These are phyloP conservation scores for Zenarchopterus dispar DNA, from an alignment of 2,797 vertebrate species.

Conservation along the genomic window DNA sequence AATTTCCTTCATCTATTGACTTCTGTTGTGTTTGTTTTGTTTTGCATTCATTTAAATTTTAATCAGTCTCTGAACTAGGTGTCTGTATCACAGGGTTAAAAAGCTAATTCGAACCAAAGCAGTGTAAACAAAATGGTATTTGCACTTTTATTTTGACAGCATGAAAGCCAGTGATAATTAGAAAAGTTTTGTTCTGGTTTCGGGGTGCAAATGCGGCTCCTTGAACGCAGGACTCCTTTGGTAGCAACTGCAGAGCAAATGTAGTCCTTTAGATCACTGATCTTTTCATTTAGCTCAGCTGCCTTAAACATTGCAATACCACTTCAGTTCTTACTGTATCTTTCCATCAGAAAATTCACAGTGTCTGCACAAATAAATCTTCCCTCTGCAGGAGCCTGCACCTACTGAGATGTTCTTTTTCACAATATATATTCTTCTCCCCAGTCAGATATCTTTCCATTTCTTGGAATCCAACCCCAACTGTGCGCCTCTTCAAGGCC, in stretches of 20 bases:
- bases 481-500: slow-evolving; percentile 63
- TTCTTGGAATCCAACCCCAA: slow-evolving; percentile 56
- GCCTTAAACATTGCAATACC: slow-evolving; percentile 45
- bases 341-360: slow-evolving; percentile 38
- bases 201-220: slow-evolving; percentile 27
- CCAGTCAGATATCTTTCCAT: slow-evolving; percentile 47
- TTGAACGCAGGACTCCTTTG: slow-evolving; percentile 49
- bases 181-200: slow-evolving; percentile 9
- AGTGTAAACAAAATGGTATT: slow-evolving; percentile 22
- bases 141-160: slow-evolving; percentile 20
- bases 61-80: slow-evolving; percentile 16
- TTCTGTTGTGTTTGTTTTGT: slow-evolving; percentile 17
- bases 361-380: slow-evolving; percentile 57
- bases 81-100: slow-evolving; percentile 9
- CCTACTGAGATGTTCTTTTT: slow-evolving; percentile 53
- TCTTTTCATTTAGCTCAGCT: slow-evolving; percentile 48
- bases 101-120: slow-evolving; percentile 8
- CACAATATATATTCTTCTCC: slow-evolving; percentile 41
- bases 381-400: slow-evolving; percentile 46
- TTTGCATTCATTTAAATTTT: slow-evolving; percentile 18
- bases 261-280: slow-evolving; percentile 57
- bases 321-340: slow-evolving; percentile 38
- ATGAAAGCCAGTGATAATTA: slow-evolving; percentile 23
- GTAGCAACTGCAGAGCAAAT: slow-evolving; percentile 44
- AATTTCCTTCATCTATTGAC: slow-evolving; percentile 22